Conservation (phyloP, 2,113 vertebrate species). For the Scopus umbretta region DNA sequence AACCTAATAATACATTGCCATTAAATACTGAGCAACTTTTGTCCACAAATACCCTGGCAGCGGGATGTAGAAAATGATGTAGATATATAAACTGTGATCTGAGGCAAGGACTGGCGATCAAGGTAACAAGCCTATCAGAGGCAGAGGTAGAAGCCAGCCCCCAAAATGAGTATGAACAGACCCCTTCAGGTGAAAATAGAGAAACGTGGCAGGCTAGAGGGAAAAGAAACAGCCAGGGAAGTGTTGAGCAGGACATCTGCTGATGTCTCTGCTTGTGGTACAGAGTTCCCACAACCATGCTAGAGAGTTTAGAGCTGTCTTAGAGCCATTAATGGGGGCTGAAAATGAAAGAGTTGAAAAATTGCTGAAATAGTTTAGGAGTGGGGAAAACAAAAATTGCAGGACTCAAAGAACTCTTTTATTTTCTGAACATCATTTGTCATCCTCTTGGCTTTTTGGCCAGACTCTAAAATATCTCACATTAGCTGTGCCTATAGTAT, state of each 20-base stretch:
- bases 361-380: background rate
- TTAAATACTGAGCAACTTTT: background rate
- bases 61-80: background rate
- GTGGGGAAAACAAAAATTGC: background rate
- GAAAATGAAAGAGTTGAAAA: too few relatives aligned
- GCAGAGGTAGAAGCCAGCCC: background rate
- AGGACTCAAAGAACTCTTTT: background rate
- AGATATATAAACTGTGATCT: background rate
- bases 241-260: background rate
- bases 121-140: background rate
- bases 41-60: background rate
- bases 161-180: background rate
- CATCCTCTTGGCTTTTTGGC: background rate
- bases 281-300: background rate
- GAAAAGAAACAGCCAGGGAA: background rate
- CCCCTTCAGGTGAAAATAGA: background rate
- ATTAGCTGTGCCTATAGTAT: background rate
- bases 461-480: background rate
- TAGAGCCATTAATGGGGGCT: background rate
- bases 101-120: background rate
- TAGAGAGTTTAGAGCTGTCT: background rate
- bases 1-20: background rate
- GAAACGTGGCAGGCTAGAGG: background rate
- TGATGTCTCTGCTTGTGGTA: background rate
- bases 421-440: background rate